Evolutionary conservation across 2,797 vertebrate genomes (phyloP), one percentile per base, ranked within the genome.

Genomic region (Leuciscus waleckii): DNA sequence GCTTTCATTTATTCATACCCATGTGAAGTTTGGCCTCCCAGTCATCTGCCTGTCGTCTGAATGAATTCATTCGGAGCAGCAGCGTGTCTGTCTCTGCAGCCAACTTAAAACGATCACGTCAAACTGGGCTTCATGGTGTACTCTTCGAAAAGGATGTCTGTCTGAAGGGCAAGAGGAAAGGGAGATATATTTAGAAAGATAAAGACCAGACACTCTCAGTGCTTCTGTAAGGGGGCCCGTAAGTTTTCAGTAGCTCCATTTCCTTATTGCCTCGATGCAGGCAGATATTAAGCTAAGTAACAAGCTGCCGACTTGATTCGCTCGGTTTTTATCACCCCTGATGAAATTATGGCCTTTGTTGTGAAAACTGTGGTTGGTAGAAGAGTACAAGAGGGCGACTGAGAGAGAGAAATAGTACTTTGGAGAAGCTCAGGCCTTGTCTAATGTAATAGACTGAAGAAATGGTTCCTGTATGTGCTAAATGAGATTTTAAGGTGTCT

Each of bases 301-400:
- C 93, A 93, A 91, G 91, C 92, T 84, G 63, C 91, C 86, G 90
- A 94, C 92, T 94, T 92, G 91, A 95, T 94, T 95, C 89, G 87
- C 91, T 91, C 87, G 87, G 87, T 92, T 92, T 94, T 95, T 95
- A 95, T 95, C 92, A 92, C 91, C 89, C 83, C 91, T 94, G 94
- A 95, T 95, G 92, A 93, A 93, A 95, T 95, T 92, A 94, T 88
- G 83, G 89, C 32, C 84, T 78, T 84, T 78, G 78, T 84, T 75
- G 80, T 61, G 81, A 82, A 67, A 85, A 74, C 86, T 58, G 17
- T 41, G 79, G 76, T 84, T 85, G 83, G 90, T 43, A 49, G 56
- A 39, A 49, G 73, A 88, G 87, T 85, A 78, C 69, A 75, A 88
- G 78, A 79, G 54, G 82, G 41, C n/a, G 46, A 80, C 8, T 46